Evolutionary conservation across 2,113 vertebrate genomes (phyloP).

Genomic region (Chrysochloris asiatica): DNA sequence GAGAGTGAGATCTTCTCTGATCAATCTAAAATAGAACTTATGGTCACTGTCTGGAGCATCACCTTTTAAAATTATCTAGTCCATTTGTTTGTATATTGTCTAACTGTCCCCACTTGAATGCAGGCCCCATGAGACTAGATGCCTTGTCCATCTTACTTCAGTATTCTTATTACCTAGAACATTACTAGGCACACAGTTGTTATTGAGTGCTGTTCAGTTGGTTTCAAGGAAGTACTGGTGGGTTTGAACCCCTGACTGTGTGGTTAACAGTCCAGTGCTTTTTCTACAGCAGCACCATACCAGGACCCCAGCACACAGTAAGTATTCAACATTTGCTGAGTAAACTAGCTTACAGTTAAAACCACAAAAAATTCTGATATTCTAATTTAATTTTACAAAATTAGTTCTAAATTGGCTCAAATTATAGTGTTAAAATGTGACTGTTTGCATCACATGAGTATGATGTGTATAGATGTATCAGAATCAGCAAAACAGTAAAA

Average conservation of each 20-base stretch:
- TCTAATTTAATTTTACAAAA: constrained; percentile 41
- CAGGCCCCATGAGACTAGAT: constrained; percentile 12
- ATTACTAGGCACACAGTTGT: not conserved
- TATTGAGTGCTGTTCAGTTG: too few species aligned
- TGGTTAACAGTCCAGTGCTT: too few species aligned
- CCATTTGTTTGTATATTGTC: constrained; percentile 28
- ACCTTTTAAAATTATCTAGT: constrained; percentile 29
- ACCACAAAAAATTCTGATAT: constrained; percentile 11
- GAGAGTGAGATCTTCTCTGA: not conserved
- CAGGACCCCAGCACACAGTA: too few species aligned
- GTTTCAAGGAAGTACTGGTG: too few species aligned
- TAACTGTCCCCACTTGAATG: not conserved
- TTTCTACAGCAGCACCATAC: too few species aligned
- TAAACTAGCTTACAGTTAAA: constrained; percentile 14
- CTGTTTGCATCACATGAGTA: not conserved
- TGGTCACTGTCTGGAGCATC: not conserved
- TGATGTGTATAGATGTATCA: constrained; percentile 40
- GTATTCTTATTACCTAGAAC: constrained; percentile 3
- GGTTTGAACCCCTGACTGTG: too few species aligned
- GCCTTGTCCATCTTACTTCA: not conserved
- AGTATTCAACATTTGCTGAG: not conserved
- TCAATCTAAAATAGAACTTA: not conserved
- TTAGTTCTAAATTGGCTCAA: constrained; percentile 47
- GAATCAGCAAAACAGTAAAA: constrained; percentile 64
- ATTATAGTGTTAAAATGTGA: constrained; percentile 33